These are phyloP conservation scores for Scaptomyza flava DNA, from an alignment of 2,888 invertebrate genomes.

Conservation along the genomic window DNA sequence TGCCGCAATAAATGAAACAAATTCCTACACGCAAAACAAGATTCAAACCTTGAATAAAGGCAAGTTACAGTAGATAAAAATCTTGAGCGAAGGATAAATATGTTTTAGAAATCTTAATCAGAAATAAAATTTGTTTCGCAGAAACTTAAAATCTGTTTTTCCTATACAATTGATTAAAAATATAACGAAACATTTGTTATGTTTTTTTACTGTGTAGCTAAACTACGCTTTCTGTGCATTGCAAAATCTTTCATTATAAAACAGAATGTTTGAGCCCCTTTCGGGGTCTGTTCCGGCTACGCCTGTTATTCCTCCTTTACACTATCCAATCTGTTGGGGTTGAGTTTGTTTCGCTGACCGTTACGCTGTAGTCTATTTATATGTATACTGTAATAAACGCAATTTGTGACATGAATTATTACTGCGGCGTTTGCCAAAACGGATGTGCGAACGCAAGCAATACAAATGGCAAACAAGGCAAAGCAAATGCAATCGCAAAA, in stretches of 20 bases:
- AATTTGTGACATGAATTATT: slow-evolving; percentile 80
- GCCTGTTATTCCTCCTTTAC: background rate
- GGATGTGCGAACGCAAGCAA: slow-evolving; percentile 62
- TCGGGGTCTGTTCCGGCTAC: slow-evolving; percentile 19
- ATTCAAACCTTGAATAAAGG: background rate
- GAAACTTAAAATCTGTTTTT: too few relatives aligned
- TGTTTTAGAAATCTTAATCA: too few relatives aligned
- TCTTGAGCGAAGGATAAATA: too few relatives aligned
- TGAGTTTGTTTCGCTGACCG: slow-evolving; percentile 30
- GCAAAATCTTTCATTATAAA: slow-evolving; percentile 54
- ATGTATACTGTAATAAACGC: slow-evolving; percentile 77
- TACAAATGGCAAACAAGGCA: slow-evolving; percentile 50
- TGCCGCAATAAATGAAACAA: slow-evolving; percentile 28
- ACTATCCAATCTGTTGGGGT: slow-evolving; percentile 3
- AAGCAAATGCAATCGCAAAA: slow-evolving; percentile 14
- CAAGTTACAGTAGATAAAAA: too few relatives aligned
- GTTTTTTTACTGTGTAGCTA: background rate
- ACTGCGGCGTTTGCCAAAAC: slow-evolving; percentile 70
- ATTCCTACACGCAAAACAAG: background rate
- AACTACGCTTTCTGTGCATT: slow-evolving; percentile 37
- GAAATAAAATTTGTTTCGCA: too few relatives aligned
- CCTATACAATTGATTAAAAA: background rate
- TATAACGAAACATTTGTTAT: background rate
- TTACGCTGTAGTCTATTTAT: slow-evolving; percentile 36
- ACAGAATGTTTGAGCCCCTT: slow-evolving; percentile 6